These are phyloP conservation scores for Catharus fuscescens DNA, from an alignment of 2,113 vertebrate species.

Conservation along the genomic window DNA sequence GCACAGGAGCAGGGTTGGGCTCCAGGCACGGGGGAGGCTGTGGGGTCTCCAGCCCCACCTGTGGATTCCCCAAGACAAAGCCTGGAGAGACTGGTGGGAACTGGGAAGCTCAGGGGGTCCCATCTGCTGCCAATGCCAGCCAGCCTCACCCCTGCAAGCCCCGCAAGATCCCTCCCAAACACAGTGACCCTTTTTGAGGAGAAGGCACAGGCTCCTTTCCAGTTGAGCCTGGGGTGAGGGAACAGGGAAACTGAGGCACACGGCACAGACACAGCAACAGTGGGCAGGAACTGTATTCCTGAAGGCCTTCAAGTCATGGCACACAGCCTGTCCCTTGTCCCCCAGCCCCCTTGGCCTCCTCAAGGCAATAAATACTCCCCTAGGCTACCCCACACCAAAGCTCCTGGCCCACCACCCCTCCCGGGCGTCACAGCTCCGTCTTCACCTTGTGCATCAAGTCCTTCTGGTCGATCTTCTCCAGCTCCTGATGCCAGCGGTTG, in stretches of 20 bases:
- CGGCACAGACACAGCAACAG: neutral
- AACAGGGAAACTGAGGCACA: neutral
- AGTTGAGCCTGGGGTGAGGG: neutral
- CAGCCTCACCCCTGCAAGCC: neutral
- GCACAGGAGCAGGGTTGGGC: fast-evolving
- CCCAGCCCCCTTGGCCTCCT: neutral
- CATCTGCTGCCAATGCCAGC: neutral
- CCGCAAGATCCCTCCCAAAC: neutral
- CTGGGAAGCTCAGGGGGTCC: fast-evolving
- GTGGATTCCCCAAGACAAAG: neutral
- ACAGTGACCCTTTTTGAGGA: neutral
- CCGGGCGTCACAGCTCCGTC: slow-evolving; percentile 85
- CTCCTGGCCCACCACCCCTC: neutral
- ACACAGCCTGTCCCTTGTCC: neutral
- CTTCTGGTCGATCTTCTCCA: slow-evolving; percentile 94
- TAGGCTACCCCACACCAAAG: neutral
- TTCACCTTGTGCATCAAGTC: slow-evolving; percentile 97
- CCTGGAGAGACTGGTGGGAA: neutral
- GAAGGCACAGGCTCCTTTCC: neutral
- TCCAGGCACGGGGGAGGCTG: fast-evolving
- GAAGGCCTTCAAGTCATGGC: neutral
- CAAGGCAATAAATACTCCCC: slow-evolving; percentile 32
- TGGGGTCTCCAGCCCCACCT: neutral
- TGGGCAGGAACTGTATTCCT: slow-evolving; percentile 7
- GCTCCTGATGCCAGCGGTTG: slow-evolving; percentile 91